Evolutionary conservation across 2,888 invertebrate genomes (phyloP), one percentile per base, ranked within the genome.

Genomic region (Dione vanillae): DNA sequence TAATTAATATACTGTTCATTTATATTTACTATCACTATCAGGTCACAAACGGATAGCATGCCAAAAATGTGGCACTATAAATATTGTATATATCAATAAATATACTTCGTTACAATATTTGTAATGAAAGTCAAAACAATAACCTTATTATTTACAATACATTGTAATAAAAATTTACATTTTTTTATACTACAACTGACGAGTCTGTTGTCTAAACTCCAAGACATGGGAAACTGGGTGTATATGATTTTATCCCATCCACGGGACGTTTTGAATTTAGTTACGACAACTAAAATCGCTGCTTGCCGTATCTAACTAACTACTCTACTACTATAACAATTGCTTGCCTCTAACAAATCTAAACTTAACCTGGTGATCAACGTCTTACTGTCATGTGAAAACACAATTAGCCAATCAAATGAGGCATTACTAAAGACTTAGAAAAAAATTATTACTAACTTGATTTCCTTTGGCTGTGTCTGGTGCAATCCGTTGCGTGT

Each of bases 401-500:
- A 56, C 37, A 37, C 6, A 56, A 56, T 56, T 56, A 56, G 9
- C 11, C 35, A 56, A 37, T 11, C 10, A 56, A 37, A 37, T 37
- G 54, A 56, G 11, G 54, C 54, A 16, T 56, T 37, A 37, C n/a
- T 37, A 37, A 56, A 5, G 1, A 56, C 11, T 9, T n/a, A 45
- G 9, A 20, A 61, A 43, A 40, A 59, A 14, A 75, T n/a, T 62
- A 62, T 69, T 12, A 49, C 70, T 66, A 78, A 92, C 92, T 85
- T 91, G 68, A 87, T 91, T 77, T 93, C 92, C 75, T 88, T 91
- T 47, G 86, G 87, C 12, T 86, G 86, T 40, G 87, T 84, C 58
- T 86, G 87, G 73, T 89, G 88, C 45, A 92, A 82, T 64, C 92
- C 91, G 91, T 92, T 93, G 79, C 90, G 89, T 74, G 90, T 78